Evolutionary conservation across 2,797 vertebrate species (phyloP), one percentile per base, ranked within the genome.

Genomic region (Taeniopygia guttata): DNA sequence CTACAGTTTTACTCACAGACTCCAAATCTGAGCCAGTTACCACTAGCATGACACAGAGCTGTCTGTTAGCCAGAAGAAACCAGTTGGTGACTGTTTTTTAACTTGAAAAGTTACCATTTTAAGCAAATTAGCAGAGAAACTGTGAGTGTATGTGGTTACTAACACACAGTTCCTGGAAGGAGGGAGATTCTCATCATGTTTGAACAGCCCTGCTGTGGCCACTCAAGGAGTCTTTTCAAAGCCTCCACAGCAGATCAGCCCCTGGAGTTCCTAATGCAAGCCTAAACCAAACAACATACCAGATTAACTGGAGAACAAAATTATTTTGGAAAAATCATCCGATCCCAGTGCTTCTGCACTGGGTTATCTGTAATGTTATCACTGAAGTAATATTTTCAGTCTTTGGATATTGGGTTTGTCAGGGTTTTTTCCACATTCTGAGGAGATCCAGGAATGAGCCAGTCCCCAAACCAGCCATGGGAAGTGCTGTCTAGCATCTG

Each of bases 1-100:
- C 56, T 77, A 79, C 26, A 40, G 23, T 40, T 89, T 63, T 55
- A 79, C 51, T 89, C 72, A 85, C 27, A 48, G 52, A 32, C 30
- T 93, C 58, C 64, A 94, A 80, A 93, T 78, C 67, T 68, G 84
- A 95, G 82, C 40, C 21, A 78, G 68, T 63, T 55, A 87, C 70
- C 58, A 45, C 26, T 48, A 96, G 32, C 5, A 89, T 23, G 19
- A 87, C 60, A 40, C 9, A 73, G 42, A 82, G 52, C 34, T 82
- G 46, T 14, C 73, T 63, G 38, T 19, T 51, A 51, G 18, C 48
- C 68, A 79, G 42, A 78, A 81, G 69, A 95, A 90, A 90, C 36
- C 36, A 62, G 54, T 0, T 48, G 68, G 45, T 68, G 54, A 27
- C 56, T 13, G 15, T 49, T 48, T 93, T 66, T 94, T 82, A 75